These are phyloP conservation scores for Engystomops pustulosus DNA, from an alignment of 2,113 vertebrate genomes.

Conservation along the genomic window DNA sequence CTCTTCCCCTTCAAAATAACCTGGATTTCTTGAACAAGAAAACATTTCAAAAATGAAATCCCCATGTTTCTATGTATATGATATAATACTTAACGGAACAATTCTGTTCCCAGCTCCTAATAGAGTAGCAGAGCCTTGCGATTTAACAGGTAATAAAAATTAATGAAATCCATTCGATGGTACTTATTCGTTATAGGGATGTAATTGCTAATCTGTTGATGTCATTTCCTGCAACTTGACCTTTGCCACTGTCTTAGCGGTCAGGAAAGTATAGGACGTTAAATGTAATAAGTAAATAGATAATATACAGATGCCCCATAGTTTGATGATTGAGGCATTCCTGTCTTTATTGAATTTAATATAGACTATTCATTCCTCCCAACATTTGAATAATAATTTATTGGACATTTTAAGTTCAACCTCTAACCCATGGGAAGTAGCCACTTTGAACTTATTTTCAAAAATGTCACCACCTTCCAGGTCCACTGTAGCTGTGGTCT, in stretches of 20 bases:
- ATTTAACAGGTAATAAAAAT: conserved; percentile 55
- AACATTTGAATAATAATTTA: too few relatives aligned
- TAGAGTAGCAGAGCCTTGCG: conserved; percentile 45
- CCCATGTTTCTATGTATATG: conserved; percentile 9
- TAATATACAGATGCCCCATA: not conserved
- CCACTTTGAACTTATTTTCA: too few relatives aligned
- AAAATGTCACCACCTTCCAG: too few relatives aligned
- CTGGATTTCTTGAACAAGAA: conserved; percentile 6
- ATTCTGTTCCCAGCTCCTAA: conserved; percentile 33
- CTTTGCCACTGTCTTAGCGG: not conserved
- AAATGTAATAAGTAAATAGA: not conserved
- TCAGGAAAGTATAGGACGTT: not conserved
- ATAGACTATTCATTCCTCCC: too few relatives aligned
- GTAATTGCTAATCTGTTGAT: conserved; percentile 48
- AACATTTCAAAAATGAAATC: conserved; percentile 14
- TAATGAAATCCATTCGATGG: conserved; percentile 52
- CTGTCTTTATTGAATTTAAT: too few relatives aligned
- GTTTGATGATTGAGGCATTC: not conserved
- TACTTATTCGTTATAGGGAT: conserved; percentile 26
- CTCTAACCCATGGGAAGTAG: too few relatives aligned
- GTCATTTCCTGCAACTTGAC: conserved; percentile 40
- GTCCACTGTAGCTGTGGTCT: too few relatives aligned
- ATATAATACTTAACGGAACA: conserved; percentile 19
- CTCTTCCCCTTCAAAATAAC: conserved; percentile 13
- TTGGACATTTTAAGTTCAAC: too few relatives aligned